phyloP scores from a whole-genome alignment of 2,113 vertebrate genomes.

The Corythaeola cristata region DNA sequence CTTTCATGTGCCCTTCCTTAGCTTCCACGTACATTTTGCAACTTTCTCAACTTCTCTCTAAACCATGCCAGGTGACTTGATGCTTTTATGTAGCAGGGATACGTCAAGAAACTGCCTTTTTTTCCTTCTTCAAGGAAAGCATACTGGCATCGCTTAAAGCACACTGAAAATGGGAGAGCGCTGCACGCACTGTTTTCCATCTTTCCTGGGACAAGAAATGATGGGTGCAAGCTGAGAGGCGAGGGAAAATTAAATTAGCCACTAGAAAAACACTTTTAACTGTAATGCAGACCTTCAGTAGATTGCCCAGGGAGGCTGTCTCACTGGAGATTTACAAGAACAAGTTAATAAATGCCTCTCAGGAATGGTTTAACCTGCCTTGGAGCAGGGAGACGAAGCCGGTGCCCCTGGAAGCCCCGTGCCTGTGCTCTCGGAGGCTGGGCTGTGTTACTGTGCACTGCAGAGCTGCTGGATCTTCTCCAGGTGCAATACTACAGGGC shows the following conservation, averaged over 20 bases:
- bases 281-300: background rate
- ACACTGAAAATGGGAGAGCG: background rate
- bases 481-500: background rate
- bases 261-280: background rate
- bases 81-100: too few relatives aligned
- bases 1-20: background rate
- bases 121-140: background rate
- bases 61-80: background rate
- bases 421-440: background rate
- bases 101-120: background rate
- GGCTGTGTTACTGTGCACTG: fast-evolving
- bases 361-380: background rate
- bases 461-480: background rate
- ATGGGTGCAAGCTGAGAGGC: background rate
- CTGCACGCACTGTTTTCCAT: background rate
- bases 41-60: background rate
- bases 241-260: background rate
- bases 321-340: background rate
- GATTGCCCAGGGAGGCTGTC: background rate
- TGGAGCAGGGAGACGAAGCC: background rate
- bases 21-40: background rate
- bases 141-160: background rate
- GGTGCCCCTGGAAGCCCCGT: fast-evolving
- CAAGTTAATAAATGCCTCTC: background rate
- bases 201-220: background rate